Evolutionary conservation across 2,797 vertebrate genomes (phyloP), one percentile per base, ranked within the genome.

Genomic region (Okamejei kenojei): DNA sequence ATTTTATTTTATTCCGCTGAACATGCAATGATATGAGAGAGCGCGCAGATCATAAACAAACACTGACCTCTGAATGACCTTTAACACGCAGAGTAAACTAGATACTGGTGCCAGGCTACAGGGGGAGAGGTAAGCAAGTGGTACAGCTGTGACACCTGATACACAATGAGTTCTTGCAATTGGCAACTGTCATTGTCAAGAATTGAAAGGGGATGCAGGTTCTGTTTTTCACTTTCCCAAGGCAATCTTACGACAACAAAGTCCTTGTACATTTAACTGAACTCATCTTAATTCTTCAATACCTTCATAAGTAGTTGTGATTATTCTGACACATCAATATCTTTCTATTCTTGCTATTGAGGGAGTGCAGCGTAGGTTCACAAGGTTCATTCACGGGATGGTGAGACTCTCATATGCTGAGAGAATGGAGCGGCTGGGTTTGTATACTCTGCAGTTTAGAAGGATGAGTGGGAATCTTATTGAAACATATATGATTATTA

Each of bases 301-400:
- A 7, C 84, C 68, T 65, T 88, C 65, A 88, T 88, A 68, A 68
- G 61, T 65, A 88, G 84, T 35, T 88, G 63, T 65, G 61, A 88
- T 65, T 88, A 88, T 88, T 88, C n/a, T 35, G 61, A 63, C n/a
- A 32, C 63, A 88, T 88, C 19, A 88, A 88, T 88, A 88, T 88
- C 65, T 45, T 45, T 45, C 45, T 45, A 45, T 45, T 45, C 45
- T 4, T 45, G 45, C 45, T 45, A 45, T 45, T 45, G 45, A 45
- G 45, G 45, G 45, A 45, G 45, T 45, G 45, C 45, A 45, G 45
- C 45, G 45, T 45, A 45, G 45, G 45, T 45, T 45, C 45, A 45
- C 45, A 45, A 45, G 2, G 45, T 45, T 45, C 45, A 45, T 45
- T 45, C 45, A 2, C 45, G 4, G 45, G 45, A 4, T 45, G 45